Evolutionary conservation across 1,140 invertebrate genomes (phyloP), one percentile per base, ranked within the genome.

Genomic region (Drosophila chauvacae): DNA sequence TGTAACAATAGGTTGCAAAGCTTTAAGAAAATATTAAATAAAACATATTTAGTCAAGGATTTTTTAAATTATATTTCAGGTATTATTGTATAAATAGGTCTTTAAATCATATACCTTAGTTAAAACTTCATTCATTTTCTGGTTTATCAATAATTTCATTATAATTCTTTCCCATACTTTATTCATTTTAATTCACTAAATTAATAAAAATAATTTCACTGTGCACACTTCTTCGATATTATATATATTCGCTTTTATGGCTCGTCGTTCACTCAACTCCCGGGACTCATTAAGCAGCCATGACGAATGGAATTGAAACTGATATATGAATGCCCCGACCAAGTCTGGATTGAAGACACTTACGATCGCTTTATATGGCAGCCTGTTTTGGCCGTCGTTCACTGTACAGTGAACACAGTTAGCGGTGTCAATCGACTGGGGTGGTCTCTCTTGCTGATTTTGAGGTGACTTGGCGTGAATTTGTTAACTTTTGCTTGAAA

Each of bases 391-490:
- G 42, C 33, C 48, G 11, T 42, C 56, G 39, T 42, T 56, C 48
- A 55, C 59, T 53, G 59, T 58, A 57, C 65, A 55, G 78, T 63
- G 62, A 56, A 53, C 42, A 61, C 57, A 45, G 65, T 42, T 72
- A 53, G 44, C 53, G 42, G 51, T 75, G 73, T 50, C 68, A 78
- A 68, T 83, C 70, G 59, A 62, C 81, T 87, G 80, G 82, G 90
- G 90, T 90, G 85, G 90, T 85, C 90, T 70, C 77, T 78, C 50
- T 72, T 77, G 85, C 84, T 90, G 85, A 88, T 88, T 90, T 85
- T 75, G 63, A 90, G 78, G 83, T 91, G 90, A 87, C 86, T 87
- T 87, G 86, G 90, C 90, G 90, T 91, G 86, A 91, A 91, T 90
- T 91, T 91, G 90, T 91, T 78, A 91, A 90, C 81, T 91, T 91